Evolutionary conservation across 2,797 vertebrate species (phyloP).

Genomic region (Myotis myotis): DNA sequence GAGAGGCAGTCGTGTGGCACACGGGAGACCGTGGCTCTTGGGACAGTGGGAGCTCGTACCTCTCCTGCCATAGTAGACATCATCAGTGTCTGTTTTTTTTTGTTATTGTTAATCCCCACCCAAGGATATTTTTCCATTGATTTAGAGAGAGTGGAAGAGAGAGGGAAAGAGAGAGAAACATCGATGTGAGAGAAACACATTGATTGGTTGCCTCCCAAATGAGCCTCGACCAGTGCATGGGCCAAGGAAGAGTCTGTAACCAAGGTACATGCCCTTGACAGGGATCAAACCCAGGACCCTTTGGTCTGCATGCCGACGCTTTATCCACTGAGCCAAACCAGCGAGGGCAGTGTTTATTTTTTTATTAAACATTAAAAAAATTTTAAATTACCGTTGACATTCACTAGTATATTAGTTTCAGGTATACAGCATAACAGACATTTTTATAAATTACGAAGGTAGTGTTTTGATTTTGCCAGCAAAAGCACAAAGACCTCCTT

Average conservation of each 20-base stretch:
- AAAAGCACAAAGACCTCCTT: neutral
- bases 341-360: neutral
- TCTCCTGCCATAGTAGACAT: neutral
- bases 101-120: no score
- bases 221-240: no score
- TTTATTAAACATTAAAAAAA: neutral
- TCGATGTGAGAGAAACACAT: no score
- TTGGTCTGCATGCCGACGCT: no score
- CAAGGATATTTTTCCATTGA: no score
- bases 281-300: no score
- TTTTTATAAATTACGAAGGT: neutral
- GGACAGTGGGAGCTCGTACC: rapidly evolving
- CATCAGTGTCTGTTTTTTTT: neutral
- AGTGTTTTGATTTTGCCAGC: neutral
- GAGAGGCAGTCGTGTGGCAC: neutral
- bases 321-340: neutral
- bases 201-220: no score
- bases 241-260: no score
- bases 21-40: neutral
- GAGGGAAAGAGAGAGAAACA: no score
- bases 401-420: neutral
- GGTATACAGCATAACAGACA: neutral
- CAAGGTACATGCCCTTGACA: no score
- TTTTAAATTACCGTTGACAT: neutral
- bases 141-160: no score